These are phyloP conservation scores for Cacatua alba DNA, from an alignment of 2,113 vertebrate genomes.

Conservation along the genomic window DNA sequence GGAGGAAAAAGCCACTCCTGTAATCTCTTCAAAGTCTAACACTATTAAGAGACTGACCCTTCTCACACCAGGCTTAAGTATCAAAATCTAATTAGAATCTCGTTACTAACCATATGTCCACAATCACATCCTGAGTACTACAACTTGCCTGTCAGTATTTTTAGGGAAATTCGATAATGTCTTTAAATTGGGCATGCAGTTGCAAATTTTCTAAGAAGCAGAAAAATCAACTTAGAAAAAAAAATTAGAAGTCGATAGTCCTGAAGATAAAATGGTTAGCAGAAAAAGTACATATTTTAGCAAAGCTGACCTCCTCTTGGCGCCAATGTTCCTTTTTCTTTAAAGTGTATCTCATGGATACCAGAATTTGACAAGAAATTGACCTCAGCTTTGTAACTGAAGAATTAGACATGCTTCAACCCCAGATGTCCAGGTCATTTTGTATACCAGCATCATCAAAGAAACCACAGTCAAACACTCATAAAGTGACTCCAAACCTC, in stretches of 20 bases:
- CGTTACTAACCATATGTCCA: not conserved
- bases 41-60: conserved; percentile 37
- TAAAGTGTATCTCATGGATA: not conserved
- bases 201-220: not conserved
- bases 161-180: conserved; percentile 12
- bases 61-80: conserved; percentile 29
- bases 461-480: not conserved
- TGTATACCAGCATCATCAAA: not conserved
- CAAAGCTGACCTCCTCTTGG: not conserved
- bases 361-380: not conserved
- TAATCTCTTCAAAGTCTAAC: conserved; percentile 53
- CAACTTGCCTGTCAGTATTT: not conserved
- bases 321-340: not conserved
- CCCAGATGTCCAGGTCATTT: not conserved
- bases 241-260: not conserved
- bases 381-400: not conserved
- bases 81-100: conserved; percentile 46
- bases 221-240: not conserved
- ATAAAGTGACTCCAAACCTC: not conserved
- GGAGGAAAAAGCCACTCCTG: not conserved
- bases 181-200: not conserved
- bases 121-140: not conserved
- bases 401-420: not conserved
- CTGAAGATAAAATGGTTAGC: not conserved
- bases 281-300: not conserved